A percentile compares a stretch with the other conserved stretches of the same genome.
phyloP scores from a whole-genome alignment of 2,888 invertebrate species.

The Ditula angustiorana region DNA sequence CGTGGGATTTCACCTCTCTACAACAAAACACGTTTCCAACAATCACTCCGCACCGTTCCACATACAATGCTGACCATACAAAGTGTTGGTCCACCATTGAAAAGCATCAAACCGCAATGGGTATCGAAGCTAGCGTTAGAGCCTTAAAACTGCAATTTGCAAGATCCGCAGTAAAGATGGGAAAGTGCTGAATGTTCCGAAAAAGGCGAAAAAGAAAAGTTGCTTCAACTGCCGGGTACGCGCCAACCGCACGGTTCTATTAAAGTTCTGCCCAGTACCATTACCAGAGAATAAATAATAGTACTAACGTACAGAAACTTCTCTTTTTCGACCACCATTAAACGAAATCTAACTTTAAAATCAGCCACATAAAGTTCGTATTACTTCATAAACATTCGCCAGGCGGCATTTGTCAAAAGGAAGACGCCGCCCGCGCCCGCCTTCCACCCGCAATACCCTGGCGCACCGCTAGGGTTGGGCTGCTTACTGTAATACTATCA shows the following conservation, averaged over 20 bases:
- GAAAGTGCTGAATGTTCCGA: conserved; percentile 15
- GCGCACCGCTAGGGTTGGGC: no score
- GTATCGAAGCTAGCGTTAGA: not conserved
- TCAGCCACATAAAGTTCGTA: no score
- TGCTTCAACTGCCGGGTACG: not conserved
- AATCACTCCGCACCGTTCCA: not conserved
- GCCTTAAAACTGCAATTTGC: not conserved
- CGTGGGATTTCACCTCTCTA: conserved; percentile 24
- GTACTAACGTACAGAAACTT: no score
- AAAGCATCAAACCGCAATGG: not conserved
- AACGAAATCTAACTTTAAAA: no score
- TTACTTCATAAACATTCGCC: no score
- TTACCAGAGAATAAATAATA: no score
- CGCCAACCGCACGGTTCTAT: not conserved
- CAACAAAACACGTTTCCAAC: not conserved
- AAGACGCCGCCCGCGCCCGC: no score
- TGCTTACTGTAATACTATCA: no score
- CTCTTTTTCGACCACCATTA: no score
- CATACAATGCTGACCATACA: not conserved
- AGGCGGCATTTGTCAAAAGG: no score
- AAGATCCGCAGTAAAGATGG: not conserved
- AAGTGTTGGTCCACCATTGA: not conserved
- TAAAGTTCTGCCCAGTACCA: not conserved
- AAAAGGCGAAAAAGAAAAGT: conserved; percentile 14
- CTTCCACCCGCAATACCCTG: no score